Percentiles rank a stretch among this genome's conserved stretches.
These are phyloP conservation scores for Andrena trimmerana DNA, from an alignment of 2,888 invertebrate species.

Conservation along the genomic window DNA sequence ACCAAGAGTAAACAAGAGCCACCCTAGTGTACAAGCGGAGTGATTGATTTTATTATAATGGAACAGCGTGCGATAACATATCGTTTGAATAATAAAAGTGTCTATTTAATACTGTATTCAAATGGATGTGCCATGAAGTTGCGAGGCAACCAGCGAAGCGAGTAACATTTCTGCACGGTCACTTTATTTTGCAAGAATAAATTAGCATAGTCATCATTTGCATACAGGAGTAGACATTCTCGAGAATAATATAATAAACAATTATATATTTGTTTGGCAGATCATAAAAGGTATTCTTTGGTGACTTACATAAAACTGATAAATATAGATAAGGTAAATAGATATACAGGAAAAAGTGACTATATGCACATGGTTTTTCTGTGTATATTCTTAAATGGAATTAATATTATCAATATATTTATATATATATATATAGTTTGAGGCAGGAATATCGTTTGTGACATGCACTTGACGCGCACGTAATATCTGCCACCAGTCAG, in stretches of 20 bases:
- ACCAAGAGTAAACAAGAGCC: too few relatives aligned
- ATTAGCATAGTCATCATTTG: conserved; percentile 72
- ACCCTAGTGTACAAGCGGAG: conserved; percentile 1
- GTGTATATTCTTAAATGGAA: conserved; percentile 57
- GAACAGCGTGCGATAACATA: conserved; percentile 20
- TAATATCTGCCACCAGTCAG: conserved; percentile 40
- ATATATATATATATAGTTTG: conserved; percentile 47
- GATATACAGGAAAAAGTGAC: conserved; percentile 45
- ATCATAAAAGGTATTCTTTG: conserved; percentile 73
- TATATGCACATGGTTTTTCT: conserved; percentile 38
- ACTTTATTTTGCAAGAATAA: conserved; percentile 63
- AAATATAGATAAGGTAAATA: conserved; percentile 53
- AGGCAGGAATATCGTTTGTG: conserved; percentile 62
- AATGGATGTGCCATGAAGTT: conserved; percentile 48
- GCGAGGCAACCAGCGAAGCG: conserved; percentile 35
- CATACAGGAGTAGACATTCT: conserved; percentile 72
- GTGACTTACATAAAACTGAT: conserved; percentile 62
- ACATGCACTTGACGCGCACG: conserved; percentile 27
- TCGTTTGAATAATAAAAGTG: conserved; percentile 32
- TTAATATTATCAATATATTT: conserved; percentile 63
- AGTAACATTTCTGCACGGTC: conserved; percentile 17
- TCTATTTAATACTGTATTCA: conserved; percentile 69
- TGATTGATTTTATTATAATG: conserved; percentile 16
- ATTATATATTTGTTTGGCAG: conserved; percentile 60
- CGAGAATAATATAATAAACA: conserved; percentile 63